These are phyloP conservation scores for Protophormia terraenovae DNA, from an alignment of 2,888 invertebrate species.

Conservation along the genomic window DNA sequence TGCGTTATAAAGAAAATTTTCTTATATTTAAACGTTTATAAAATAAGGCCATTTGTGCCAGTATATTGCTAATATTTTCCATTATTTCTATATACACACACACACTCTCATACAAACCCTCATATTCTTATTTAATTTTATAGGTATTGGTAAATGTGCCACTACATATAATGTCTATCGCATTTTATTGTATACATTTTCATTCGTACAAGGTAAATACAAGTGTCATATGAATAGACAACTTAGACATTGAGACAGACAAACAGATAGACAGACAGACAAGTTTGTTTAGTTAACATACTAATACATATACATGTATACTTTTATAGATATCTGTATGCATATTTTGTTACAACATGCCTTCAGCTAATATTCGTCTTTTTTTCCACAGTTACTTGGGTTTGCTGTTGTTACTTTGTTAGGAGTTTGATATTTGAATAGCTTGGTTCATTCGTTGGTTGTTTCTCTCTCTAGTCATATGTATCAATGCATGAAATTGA, in stretches of 20 bases:
- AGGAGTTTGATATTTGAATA: constrained; percentile 8
- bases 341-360: background rate
- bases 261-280: background rate
- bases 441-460: background rate
- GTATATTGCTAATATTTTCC: background rate
- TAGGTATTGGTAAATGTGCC: background rate
- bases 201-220: background rate
- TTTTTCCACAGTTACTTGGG: background rate
- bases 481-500: constrained; percentile 53
- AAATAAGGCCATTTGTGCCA: constrained; percentile 2
- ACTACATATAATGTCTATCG: constrained; percentile 23
- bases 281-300: constrained; percentile 1
- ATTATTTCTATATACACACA: constrained; percentile 13
- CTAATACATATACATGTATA: background rate
- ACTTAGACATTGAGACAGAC: constrained; percentile 13
- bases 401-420: background rate
- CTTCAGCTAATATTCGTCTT: background rate
- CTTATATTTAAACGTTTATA: constrained; percentile 6
- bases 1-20: background rate
- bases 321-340: background rate
- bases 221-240: constrained; percentile 56
- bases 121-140: background rate
- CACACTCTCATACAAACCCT: background rate
- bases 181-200: constrained; percentile 29
- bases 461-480: background rate